Conservation (phyloP, 2,797 vertebrate genomes). For the Salmo trutta region DNA sequence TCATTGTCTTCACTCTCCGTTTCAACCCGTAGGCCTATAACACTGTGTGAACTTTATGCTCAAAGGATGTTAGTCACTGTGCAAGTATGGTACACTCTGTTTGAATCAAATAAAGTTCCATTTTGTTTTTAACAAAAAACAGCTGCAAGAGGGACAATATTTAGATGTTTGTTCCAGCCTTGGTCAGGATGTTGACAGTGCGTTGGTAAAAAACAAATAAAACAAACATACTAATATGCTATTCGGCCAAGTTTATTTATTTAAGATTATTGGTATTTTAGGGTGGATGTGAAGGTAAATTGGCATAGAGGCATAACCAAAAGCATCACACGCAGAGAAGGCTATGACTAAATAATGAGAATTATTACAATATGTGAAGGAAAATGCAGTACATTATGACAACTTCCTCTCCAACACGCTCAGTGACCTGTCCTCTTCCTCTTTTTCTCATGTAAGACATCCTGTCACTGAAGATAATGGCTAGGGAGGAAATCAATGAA, state of each 20-base stretch:
- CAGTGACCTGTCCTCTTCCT: too few species aligned
- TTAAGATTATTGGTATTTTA: background rate
- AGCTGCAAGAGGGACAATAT: background rate
- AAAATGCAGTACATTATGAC: too few species aligned
- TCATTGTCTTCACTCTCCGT: background rate
- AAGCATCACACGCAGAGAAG: too few species aligned
- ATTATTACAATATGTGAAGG: too few species aligned
- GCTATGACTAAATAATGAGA: too few species aligned
- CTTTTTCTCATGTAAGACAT: too few species aligned
- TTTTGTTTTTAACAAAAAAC: conserved; percentile 2
- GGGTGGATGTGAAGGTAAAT: too few species aligned
- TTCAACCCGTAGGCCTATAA: background rate
- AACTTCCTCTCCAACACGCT: too few species aligned
- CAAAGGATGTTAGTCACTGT: conserved; percentile 9
- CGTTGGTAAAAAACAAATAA: background rate
- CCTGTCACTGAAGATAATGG: too few species aligned
- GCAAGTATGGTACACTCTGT: conserved; percentile 2
- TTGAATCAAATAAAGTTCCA: background rate
- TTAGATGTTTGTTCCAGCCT: background rate
- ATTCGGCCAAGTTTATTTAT: background rate
- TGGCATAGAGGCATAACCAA: too few species aligned
- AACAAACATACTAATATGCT: background rate
- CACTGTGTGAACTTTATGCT: background rate
- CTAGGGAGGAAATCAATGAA: too few species aligned
- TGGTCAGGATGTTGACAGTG: background rate